Conservation (phyloP, 2,888 invertebrate species). For the Steinernema scapterisci region DNA sequence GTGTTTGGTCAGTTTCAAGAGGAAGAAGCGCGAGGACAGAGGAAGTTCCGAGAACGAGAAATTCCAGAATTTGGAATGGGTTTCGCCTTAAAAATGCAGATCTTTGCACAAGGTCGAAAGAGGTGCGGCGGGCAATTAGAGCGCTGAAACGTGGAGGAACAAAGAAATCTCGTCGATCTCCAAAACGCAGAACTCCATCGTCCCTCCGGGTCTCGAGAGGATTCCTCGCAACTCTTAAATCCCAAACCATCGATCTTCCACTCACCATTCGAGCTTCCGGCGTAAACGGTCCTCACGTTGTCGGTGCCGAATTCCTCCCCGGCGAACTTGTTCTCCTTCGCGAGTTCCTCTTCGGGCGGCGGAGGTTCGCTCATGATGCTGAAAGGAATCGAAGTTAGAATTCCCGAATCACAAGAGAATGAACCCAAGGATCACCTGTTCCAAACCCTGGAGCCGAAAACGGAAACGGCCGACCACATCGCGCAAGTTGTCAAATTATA, state of each 20-base stretch:
- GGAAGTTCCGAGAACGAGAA: too few relatives aligned
- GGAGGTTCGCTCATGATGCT: conserved; percentile 36
- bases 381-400: background rate
- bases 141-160: too few relatives aligned
- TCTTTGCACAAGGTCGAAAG: too few relatives aligned
- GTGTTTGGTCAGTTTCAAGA: background rate
- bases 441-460: conserved; percentile 5
- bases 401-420: background rate
- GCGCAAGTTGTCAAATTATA: background rate
- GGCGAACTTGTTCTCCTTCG: conserved; percentile 48
- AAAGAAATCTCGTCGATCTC: too few relatives aligned
- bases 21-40: background rate
- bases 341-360: conserved; percentile 43
- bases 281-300: conserved; percentile 52
- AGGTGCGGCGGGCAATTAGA: too few relatives aligned
- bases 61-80: too few relatives aligned
- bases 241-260: background rate
- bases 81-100: too few relatives aligned
- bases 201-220: too few relatives aligned
- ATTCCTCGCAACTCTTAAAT: too few relatives aligned
- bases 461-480: conserved; percentile 28
- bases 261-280: conserved; percentile 50
- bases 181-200: too few relatives aligned
- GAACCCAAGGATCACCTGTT: background rate
- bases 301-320: conserved; percentile 52